Evolutionary conservation across 1,140 invertebrate genomes (phyloP).

Genomic region (Diploscapter pachys): DNA sequence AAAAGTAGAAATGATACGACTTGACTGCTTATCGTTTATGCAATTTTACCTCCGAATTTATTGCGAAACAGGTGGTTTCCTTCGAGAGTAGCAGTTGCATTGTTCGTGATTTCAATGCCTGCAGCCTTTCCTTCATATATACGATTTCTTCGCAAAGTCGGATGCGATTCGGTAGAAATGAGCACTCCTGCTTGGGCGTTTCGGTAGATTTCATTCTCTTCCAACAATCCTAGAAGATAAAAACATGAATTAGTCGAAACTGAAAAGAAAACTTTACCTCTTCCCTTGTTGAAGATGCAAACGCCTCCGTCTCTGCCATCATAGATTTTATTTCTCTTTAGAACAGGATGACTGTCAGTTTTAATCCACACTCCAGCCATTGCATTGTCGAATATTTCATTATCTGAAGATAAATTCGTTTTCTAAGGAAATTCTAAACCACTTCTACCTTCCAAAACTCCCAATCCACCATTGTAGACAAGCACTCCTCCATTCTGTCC

Average conservation of each 20-base stretch:
- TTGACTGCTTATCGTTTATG: slow-evolving; percentile 6
- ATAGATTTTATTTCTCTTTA: slow-evolving; percentile 91
- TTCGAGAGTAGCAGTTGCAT: slow-evolving; percentile 82
- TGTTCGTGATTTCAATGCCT: slow-evolving; percentile 96
- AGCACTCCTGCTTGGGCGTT: slow-evolving; percentile 97
- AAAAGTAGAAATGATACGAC: slow-evolving; percentile 3
- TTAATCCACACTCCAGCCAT: slow-evolving; percentile 99
- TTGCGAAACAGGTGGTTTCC: slow-evolving; percentile 83
- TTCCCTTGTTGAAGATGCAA: slow-evolving; percentile 95
- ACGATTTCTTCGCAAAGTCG: slow-evolving; percentile 83
- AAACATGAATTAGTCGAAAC: background rate
- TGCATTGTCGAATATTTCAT: slow-evolving; percentile 99
- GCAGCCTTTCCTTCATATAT: slow-evolving; percentile 96
- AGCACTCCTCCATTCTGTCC: slow-evolving; percentile 98
- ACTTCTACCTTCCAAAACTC: slow-evolving; percentile 43
- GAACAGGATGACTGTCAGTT: slow-evolving; percentile 83
- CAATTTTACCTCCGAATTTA: slow-evolving; percentile 79
- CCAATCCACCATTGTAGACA: slow-evolving; percentile 85
- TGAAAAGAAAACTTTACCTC: slow-evolving; percentile 10
- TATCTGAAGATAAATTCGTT: slow-evolving; percentile 65
- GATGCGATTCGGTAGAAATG: slow-evolving; percentile 94
- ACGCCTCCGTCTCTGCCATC: slow-evolving; percentile 93
- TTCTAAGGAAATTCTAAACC: no score
- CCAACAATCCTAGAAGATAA: slow-evolving; percentile 76
- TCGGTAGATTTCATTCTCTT: slow-evolving; percentile 93